Evolutionary conservation across 2,888 invertebrate species (phyloP), one percentile per base, ranked within the genome.

Genomic region (Zootermopsis nevadensis): DNA sequence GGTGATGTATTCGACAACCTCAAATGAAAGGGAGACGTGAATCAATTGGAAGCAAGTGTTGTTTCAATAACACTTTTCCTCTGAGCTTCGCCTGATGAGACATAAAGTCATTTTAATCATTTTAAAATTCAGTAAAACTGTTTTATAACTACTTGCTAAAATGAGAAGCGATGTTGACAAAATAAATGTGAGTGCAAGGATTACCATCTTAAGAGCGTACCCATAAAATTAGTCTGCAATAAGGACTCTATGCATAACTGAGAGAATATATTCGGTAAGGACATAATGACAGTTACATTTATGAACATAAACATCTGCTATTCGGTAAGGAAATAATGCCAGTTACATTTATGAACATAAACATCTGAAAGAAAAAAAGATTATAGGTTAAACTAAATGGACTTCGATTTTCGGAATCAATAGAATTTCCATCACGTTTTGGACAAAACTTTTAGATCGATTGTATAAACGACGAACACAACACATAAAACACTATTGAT

Each of bases 401-500:
- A 33, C 69, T 33, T 69, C 33, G 31, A 69, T 69, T 69, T 69
- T 69, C 10, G 22, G 8, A 33, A 69, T 69, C 69, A 31, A 69
- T 69, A 31, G 31, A 69, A 69, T 15, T 33, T 69, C 6, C 33
- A 69, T 69, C 33, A 69, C 0, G 69, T 31, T 15, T 33, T 69
- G 33, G 4, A 69, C 19, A 30, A 24, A 69, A 69, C 33, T 31
- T 69, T 69, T 30, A 69, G 33, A 33, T 69, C 33, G 69, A 69
- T 33, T 22, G 69, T 33, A 33, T 22, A 33, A 69, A 69, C 69
- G 15, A 31, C 19, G 69, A 69, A 33, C 69, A 69, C 8, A 69
- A 69, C 69, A 69, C 27, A 31, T 33, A 69, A 69, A 69, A 69
- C 6, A 69, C 33, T 33, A 69, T 69, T 33, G 69, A 69, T 69